Conservation (phyloP, 2,113 vertebrate species). For the Ceratotherium simum region DNA sequence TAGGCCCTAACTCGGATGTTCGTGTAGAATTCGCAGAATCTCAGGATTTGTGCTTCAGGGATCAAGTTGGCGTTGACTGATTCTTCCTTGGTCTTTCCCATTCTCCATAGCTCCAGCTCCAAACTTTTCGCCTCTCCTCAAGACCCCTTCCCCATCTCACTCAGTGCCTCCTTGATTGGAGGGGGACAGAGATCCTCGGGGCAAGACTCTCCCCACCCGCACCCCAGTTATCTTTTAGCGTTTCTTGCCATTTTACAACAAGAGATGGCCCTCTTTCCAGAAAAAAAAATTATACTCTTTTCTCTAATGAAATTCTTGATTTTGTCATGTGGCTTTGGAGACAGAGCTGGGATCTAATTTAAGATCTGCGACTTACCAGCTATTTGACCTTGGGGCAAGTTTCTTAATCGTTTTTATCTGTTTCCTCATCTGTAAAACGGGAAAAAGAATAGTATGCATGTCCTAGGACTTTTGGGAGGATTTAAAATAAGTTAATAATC, state of each 20-base stretch:
- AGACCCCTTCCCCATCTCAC: not conserved
- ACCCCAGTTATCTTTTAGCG: not conserved
- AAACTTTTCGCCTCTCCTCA: not conserved
- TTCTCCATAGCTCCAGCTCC: not conserved
- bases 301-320: not conserved
- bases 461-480: not conserved
- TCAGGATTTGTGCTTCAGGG: not conserved
- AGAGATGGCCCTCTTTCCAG: not conserved
- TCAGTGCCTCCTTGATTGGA: not conserved
- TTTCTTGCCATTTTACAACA: constrained; percentile 43
- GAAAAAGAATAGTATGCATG: not conserved
- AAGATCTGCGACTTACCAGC: not conserved
- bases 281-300: not conserved
- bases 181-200: not conserved
- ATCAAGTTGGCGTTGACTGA: not conserved
- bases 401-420: not conserved
- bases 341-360: not conserved
- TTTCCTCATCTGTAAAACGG: constrained; percentile 43
- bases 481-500: constrained; percentile 4
- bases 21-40: not conserved
- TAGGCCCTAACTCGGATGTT: not conserved
- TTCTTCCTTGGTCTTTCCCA: not conserved
- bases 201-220: not conserved
- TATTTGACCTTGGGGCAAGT: constrained; percentile 8
- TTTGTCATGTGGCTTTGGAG: constrained; percentile 41